Evolutionary conservation across 2,797 vertebrate genomes (phyloP), one percentile per base, ranked within the genome.

Genomic region (Pitangus sulphuratus): DNA sequence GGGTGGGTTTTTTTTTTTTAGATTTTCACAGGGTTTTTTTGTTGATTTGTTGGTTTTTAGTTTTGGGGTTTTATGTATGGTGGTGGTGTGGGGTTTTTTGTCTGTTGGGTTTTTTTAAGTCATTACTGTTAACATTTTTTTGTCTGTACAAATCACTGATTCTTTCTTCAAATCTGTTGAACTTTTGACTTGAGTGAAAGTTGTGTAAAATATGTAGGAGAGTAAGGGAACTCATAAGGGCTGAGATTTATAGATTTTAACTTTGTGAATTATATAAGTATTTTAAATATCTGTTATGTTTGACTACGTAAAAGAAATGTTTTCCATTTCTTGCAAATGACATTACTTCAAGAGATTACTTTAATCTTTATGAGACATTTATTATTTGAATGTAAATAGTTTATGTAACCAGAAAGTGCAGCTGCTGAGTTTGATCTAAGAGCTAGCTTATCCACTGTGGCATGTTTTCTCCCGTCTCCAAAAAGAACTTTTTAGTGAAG

Each of bases 361-460:
- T 60, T 76, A 80, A 91, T 35, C 28, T 56, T 72, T 72, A 61
- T 37, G 44, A 68, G 40, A 69, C 9, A 35, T 44, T 48, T 71
- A 62, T 62, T 74, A 84, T 39, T 79, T 80, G 50, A 90, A 93
- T 42, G 15, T 21, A 68, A 89, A 89, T 31, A 40, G n/a, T 74
- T 87, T 51, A 90, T 26, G 37, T 72, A 82, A 95, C 56, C 21
- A 57, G 77, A 87, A 77, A 80, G 56, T 50, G 17, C 40, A 70
- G 10, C 18, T 51, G 39, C 40, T 65, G 47, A 75, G 45, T 71
- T 71, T 89, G 68, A 92, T 58, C 33, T 28, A 78, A 65, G 31
- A 76, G 28, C 19, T 22, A 37, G 8, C 9, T 80, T 78, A 81
- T 61, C 28, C 42, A 51, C 31, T 48, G 33, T 61, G 80, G 70